These are phyloP conservation scores for Lagenorhynchus albirostris DNA, from an alignment of 2,113 vertebrate genomes.

Conservation along the genomic window DNA sequence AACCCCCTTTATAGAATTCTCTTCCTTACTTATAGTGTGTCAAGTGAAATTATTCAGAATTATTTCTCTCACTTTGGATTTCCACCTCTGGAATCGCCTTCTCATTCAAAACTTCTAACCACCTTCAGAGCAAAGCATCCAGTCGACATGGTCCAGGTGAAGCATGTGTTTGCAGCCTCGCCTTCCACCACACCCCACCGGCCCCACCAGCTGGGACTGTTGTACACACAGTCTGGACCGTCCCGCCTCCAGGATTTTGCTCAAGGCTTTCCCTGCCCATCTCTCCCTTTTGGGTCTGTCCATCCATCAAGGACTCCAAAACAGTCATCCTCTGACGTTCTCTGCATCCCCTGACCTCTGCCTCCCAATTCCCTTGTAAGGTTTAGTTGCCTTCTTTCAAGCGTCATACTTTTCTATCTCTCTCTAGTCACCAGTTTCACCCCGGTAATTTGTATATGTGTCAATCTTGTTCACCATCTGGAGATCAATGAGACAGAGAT, in stretches of 20 bases:
- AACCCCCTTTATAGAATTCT: neutral
- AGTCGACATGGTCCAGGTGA: neutral
- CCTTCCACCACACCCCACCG: too few relatives aligned
- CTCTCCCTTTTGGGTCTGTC: neutral
- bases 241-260: neutral
- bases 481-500: neutral
- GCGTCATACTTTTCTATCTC: neutral
- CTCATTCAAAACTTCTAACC: neutral
- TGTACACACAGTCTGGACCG: neutral
- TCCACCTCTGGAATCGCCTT: neutral
- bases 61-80: neutral
- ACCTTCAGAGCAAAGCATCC: neutral
- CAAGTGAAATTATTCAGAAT: neutral
- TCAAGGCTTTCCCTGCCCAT: neutral
- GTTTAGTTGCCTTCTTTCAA: neutral
- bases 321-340: neutral
- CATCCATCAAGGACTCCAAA: neutral
- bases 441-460: fast-evolving
- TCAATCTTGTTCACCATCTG: neutral
- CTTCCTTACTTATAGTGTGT: neutral
- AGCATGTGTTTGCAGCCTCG: fast-evolving
- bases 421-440: neutral
- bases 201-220: too few relatives aligned
- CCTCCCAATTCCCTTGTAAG: neutral
- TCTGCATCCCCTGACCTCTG: neutral